Conservation (phyloP, 1,140 invertebrate genomes). For the Drosophila nikananu region DNA sequence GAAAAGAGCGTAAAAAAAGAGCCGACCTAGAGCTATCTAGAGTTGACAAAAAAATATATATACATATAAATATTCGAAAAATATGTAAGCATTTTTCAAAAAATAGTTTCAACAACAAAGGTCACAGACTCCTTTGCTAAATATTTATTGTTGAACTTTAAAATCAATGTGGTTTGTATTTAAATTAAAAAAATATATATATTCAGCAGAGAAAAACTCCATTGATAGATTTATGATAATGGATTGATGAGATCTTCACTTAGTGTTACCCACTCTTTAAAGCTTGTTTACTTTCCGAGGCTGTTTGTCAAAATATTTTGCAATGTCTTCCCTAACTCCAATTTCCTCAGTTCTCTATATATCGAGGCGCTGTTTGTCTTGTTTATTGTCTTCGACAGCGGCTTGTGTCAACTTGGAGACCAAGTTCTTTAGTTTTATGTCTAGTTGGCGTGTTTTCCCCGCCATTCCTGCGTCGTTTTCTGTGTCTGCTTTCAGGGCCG, state of each 20-base stretch:
- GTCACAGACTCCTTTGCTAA: neutral
- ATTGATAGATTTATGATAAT: too few species aligned
- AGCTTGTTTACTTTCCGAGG: slow-evolving; percentile 5
- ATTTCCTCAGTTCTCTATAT: neutral
- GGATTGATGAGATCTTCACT: too few species aligned
- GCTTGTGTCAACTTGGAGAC: slow-evolving; percentile 49
- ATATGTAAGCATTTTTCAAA: neutral
- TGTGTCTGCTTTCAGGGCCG: slow-evolving; percentile 28
- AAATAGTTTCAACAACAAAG: neutral
- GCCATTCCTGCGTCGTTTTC: neutral
- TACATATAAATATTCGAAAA: neutral
- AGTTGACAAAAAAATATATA: neutral
- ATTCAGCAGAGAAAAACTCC: neutral
- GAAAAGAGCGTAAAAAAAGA: slow-evolving; percentile 1
- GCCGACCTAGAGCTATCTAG: slow-evolving; percentile 7
- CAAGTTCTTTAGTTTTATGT: slow-evolving; percentile 64
- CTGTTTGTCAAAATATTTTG: slow-evolving; percentile 15
- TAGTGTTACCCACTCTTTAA: neutral
- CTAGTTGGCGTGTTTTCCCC: slow-evolving; percentile 52
- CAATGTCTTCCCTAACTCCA: neutral
- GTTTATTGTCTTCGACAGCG: slow-evolving; percentile 50
- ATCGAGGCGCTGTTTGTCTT: slow-evolving; percentile 46
- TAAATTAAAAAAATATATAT: too few species aligned
- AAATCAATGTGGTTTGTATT: too few species aligned
- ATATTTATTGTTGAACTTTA: neutral